Evolutionary conservation across 1,140 invertebrate species (phyloP).

Genomic region (Heliconius hewitsoni): DNA sequence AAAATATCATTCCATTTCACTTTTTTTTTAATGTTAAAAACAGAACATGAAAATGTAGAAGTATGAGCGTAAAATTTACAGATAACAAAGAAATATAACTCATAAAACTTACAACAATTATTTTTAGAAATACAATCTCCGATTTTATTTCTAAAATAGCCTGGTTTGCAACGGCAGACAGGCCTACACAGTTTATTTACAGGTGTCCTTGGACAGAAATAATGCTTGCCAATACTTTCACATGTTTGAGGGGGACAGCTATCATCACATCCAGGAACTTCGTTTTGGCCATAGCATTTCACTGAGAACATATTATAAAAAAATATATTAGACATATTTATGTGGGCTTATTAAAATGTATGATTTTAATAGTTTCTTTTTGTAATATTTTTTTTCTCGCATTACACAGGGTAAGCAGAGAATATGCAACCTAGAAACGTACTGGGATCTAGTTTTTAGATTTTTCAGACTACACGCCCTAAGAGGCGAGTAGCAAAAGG

Average conservation of each 20-base stretch:
- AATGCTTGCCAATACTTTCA: slow-evolving; percentile 42
- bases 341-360: not conserved
- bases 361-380: not conserved
- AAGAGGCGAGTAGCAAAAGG: too few relatives aligned
- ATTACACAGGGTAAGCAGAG: too few relatives aligned
- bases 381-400: too few relatives aligned
- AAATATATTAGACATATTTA: not conserved
- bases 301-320: not conserved
- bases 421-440: too few relatives aligned
- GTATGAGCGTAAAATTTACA: too few relatives aligned
- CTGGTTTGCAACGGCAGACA: slow-evolving; percentile 44
- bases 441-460: too few relatives aligned
- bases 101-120: slow-evolving; percentile 43
- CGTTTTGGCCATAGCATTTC: slow-evolving; percentile 33
- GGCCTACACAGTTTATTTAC: slow-evolving; percentile 23
- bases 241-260: slow-evolving; percentile 39
- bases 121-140: slow-evolving; percentile 47
- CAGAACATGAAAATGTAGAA: too few relatives aligned
- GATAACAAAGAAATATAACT: slow-evolving; percentile 2
- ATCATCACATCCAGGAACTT: slow-evolving; percentile 23
- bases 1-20: not conserved
- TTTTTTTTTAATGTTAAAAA: too few relatives aligned
- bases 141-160: slow-evolving; percentile 48
- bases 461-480: too few relatives aligned
- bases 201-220: slow-evolving; percentile 27